Percentiles rank a stretch among this genome's conserved stretches.
phyloP scores from a whole-genome alignment of 1,140 invertebrate species.

The Prorops nasuta region DNA sequence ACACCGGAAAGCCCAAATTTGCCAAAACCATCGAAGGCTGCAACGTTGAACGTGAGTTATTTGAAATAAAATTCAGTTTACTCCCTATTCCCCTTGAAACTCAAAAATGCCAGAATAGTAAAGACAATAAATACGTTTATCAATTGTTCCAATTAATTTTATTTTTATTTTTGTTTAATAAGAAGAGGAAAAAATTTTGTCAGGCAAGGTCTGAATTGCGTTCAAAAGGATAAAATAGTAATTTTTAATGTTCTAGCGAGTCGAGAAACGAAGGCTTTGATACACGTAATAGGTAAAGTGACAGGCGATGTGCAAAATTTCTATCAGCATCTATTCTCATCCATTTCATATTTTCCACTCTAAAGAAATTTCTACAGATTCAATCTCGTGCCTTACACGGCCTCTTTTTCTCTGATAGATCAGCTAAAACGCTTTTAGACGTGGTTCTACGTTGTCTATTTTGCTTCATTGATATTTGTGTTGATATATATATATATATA shows the following conservation, averaged over 20 bases:
- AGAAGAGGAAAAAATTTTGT: too few species aligned
- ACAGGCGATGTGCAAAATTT: slow-evolving; percentile 21
- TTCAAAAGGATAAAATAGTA: too few species aligned
- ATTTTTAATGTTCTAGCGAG: slow-evolving; percentile 56
- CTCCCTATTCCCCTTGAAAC: too few species aligned
- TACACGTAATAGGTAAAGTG: slow-evolving; percentile 57
- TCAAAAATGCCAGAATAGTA: too few species aligned
- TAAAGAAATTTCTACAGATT: too few species aligned
- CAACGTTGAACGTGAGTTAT: slow-evolving; percentile 76
- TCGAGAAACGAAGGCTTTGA: slow-evolving; percentile 54
- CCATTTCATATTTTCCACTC: neutral
- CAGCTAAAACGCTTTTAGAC: slow-evolving; percentile 35
- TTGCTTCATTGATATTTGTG: too few species aligned
- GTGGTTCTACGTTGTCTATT: slow-evolving; percentile 16
- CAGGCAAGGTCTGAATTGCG: too few species aligned
- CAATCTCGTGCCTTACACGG: slow-evolving; percentile 8
- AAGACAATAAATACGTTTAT: too few species aligned
- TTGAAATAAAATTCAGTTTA: slow-evolving; percentile 1
- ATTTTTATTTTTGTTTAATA: too few species aligned
- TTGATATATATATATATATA: too few species aligned
- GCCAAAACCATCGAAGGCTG: slow-evolving; percentile 72
- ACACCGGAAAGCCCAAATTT: slow-evolving; percentile 66
- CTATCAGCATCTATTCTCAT: slow-evolving; percentile 18
- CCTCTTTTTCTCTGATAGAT: slow-evolving; percentile 16
- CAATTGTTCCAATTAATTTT: too few species aligned